Evolutionary conservation across 1,140 invertebrate genomes (phyloP), one percentile per base, ranked within the genome.

Genomic region (Tachypleus tridentatus): DNA sequence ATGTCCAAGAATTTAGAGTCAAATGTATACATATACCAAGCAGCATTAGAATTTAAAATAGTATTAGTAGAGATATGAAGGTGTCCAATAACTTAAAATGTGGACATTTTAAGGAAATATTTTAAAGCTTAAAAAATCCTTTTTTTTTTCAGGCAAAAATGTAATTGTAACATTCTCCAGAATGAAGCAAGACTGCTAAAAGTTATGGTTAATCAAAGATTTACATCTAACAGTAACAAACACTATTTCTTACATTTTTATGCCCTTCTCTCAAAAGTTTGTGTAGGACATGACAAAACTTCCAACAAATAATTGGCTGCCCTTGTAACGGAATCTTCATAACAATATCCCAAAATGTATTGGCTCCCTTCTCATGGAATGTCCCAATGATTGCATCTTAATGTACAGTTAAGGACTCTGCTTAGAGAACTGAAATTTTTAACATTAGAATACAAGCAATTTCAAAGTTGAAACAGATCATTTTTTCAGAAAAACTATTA

Each of bases 191-290:
- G 54, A 11, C 10, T 11, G 54, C 2, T 57, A 3, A 10, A 49
- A 66, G 51, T 49, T 62, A n/a, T 57, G 10, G 56, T 57, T 8
- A 54, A 8, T 5, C 49, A 11, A 47, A 7, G 2, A 60, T 8
- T 9, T 10, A 53, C 51, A 10, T 11, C 51, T 54, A 56, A 52
- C 9, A 9, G 6, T 49, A 29, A 10, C 9, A 60, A 60, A 29
- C 1, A n/a, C n/a, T 8, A 49, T 10, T 47, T 71, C 75, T 75
- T 61, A 91, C 89, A 71, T 88, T 85, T 48, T 84, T 83, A 79
- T 98, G 94, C 4, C 94, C 96, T 78, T 99, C 97, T 10, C 95
- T 81, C 57, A 98, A 77, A 51, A 99, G 82, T 79, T 98, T 98
- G 57, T 73, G 72, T 48, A 73, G 54, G 62, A 98, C 88, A 81